Conservation (phyloP, 2,797 vertebrate species). For the Parauchenoglanis punctatus region DNA sequence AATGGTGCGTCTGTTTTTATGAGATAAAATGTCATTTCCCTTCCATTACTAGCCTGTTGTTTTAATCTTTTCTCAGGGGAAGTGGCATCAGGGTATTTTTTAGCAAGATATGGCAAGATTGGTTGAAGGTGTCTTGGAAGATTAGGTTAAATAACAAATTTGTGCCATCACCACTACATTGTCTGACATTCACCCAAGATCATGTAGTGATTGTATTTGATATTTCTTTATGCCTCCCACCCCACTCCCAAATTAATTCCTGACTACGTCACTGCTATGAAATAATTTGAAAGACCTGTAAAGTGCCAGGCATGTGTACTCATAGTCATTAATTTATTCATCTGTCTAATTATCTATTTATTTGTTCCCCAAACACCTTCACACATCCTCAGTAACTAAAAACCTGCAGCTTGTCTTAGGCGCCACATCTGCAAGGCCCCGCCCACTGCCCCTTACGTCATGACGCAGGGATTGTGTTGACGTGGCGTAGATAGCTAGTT, state of each 20-base stretch:
- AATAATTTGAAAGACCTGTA: neutral
- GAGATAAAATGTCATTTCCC: neutral
- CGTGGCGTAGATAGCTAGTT: constrained; percentile 71
- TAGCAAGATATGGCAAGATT: neutral
- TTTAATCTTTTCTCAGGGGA: neutral
- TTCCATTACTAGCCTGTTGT: neutral
- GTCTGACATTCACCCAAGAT: neutral
- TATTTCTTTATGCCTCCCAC: neutral
- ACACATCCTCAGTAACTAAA: neutral
- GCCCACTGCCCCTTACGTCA: constrained; percentile 62
- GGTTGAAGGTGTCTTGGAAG: neutral
- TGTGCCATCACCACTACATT: neutral
- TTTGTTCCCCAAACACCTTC: neutral
- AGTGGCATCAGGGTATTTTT: neutral
- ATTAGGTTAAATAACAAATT: neutral
- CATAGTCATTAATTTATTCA: neutral
- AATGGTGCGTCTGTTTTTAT: neutral
- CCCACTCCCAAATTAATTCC: neutral
- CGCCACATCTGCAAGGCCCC: neutral
- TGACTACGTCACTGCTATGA: neutral
- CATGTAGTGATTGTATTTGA: neutral
- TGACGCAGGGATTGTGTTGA: constrained; percentile 75
- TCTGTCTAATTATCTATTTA: too few relatives aligned
- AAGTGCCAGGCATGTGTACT: neutral
- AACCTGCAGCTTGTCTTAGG: neutral